Base-by-base conservation (phyloP, 2,797 vertebrate species). In the Toxotes lorentzi region DNA sequence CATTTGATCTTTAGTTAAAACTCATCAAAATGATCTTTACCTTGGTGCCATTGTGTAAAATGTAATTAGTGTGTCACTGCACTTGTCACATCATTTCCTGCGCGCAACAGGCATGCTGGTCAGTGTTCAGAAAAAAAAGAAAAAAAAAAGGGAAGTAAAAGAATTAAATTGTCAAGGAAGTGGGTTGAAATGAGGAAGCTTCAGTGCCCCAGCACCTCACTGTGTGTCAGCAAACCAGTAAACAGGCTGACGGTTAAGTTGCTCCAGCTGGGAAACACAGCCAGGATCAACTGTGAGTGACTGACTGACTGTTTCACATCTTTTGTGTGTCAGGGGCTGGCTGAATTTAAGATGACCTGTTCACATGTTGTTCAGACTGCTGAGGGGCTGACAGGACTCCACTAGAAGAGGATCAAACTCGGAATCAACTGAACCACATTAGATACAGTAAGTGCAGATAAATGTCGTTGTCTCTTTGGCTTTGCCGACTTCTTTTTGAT, bases 131-230 rank as follows among this genome's bases (percentile, higher is more conserved):
- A 73, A 88, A 72, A 67, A 84, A 91, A 84, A 73, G 88, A 72
- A 67, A 84, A 91, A 84, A 91, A 92, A 91, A 91, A 81, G 86
- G 92, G 94, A 95, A 95, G 94, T 94, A 41, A 76, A 84, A 72
- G 27, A 75, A 84, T 89, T 80, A 92, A 92, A 91, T 87, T 87
- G 76, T 91, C 74, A 91, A 96, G 95, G 95, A 95, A 96, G 95
- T 95, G 48, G 48, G 78, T 80, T 91, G 89, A 95, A 96, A 95
- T 92, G 92, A 96, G 95, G 95, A 96, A 96, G 95, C 82, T 69
- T 82, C 11, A 61, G 70, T 8, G 58, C 68, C 60, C 65, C 79
- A 84, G 78, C 83, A 86, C 71, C 81, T 88, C 81, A 50, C 17
- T 43, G 40, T 54, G 14, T 48, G 17, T 27, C 27, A 27, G 27